Evolutionary conservation across 2,113 vertebrate genomes (phyloP).

Genomic region (Tyto alba): DNA sequence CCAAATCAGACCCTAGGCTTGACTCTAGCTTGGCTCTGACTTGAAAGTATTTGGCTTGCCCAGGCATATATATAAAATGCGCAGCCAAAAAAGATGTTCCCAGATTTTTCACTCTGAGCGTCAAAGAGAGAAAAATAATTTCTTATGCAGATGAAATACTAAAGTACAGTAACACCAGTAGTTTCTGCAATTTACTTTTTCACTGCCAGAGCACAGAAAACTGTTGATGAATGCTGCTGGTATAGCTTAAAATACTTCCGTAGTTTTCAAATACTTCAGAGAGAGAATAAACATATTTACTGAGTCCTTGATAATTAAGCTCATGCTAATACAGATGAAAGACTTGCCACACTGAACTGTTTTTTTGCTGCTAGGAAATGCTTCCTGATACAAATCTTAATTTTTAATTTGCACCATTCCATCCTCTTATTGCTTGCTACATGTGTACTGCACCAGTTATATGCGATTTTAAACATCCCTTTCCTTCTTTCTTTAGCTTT

Average conservation of each 20-base stretch:
- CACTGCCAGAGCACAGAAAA: not conserved
- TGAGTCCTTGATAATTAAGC: not conserved
- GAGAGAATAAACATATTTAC: not conserved
- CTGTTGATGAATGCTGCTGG: not conserved
- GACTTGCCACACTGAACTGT: not conserved
- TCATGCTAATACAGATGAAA: not conserved
- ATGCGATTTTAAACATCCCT: not conserved
- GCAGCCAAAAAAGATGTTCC: slow-evolving; percentile 44
- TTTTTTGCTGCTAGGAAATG: not conserved
- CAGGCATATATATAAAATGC: slow-evolving; percentile 39
- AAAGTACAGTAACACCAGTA: not conserved
- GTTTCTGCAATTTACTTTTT: not conserved
- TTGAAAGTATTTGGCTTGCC: slow-evolving; percentile 43
- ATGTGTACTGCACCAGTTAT: not conserved
- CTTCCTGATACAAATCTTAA: not conserved
- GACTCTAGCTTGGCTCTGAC: slow-evolving; percentile 31
- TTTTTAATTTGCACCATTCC: not conserved
- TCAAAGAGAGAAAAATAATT: slow-evolving; percentile 33
- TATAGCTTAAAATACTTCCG: not conserved
- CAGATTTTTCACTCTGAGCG: not conserved
- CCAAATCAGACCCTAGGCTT: slow-evolving; percentile 37
- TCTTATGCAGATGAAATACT: slow-evolving; percentile 25
- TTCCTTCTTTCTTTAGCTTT: not conserved
- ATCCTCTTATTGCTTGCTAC: not conserved
- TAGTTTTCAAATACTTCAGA: not conserved